Conservation (phyloP, 2,888 invertebrate species). For the Lamproptera curius region DNA sequence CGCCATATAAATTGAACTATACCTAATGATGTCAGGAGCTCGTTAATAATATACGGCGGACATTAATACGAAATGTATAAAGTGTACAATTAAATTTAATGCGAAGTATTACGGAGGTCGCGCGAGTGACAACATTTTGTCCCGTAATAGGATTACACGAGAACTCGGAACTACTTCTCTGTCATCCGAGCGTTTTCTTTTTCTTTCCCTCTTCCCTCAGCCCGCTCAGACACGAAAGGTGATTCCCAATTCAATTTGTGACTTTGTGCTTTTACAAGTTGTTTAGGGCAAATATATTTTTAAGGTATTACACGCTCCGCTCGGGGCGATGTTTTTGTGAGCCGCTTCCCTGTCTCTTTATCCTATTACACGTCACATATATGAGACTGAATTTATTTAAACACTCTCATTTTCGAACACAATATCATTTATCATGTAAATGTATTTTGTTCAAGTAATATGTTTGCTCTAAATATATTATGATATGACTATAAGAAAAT, state of each 20-base stretch:
- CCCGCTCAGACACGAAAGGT: constrained; percentile 21
- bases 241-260: constrained; percentile 23
- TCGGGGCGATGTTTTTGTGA: constrained; percentile 5
- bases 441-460: too few species aligned
- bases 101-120: constrained; percentile 43
- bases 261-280: constrained; percentile 24
- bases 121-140: constrained; percentile 45
- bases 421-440: too few species aligned
- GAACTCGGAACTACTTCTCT: constrained; percentile 38
- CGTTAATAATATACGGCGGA: constrained; percentile 22
- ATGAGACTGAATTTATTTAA: not conserved
- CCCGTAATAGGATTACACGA: constrained; percentile 52
- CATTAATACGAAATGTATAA: constrained; percentile 28
- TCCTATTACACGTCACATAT: not conserved
- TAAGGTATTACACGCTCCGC: constrained; percentile 11
- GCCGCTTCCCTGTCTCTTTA: not conserved
- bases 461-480: too few species aligned
- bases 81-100: constrained; percentile 45
- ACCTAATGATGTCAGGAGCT: constrained; percentile 9
- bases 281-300: constrained; percentile 21
- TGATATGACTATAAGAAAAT: too few species aligned
- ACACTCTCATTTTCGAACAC: not conserved
- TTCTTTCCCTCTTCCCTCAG: constrained; percentile 16
- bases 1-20: constrained; percentile 17
- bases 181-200: constrained; percentile 31